Percentiles rank a stretch among this genome's conserved stretches.
Evolutionary conservation across 2,797 vertebrate species (phyloP).

Genomic region (Acipenser oxyrinchus): DNA sequence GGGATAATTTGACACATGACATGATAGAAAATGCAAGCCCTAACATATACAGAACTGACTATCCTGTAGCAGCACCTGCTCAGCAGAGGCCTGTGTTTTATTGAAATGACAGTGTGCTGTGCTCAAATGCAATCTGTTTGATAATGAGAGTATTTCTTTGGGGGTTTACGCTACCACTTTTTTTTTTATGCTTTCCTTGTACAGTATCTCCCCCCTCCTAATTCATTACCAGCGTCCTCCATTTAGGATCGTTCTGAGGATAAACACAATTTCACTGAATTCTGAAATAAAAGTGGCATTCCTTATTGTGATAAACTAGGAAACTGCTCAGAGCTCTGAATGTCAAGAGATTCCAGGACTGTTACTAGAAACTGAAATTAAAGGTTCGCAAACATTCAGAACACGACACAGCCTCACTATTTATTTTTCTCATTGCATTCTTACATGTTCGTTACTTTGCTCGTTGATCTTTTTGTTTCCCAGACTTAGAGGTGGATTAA

Average conservation of each 20-base stretch:
- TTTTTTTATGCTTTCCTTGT: conserved; percentile 5
- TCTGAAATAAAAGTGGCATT: background rate
- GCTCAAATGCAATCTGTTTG: background rate
- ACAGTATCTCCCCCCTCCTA: background rate
- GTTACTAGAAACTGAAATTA: no score
- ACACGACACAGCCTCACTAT: no score
- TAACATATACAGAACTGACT: background rate
- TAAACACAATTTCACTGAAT: background rate
- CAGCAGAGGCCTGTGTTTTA: no score
- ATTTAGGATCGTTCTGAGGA: background rate
- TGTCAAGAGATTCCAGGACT: conserved; percentile 10
- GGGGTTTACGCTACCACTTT: background rate
- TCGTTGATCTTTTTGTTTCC: no score
- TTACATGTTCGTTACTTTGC: no score
- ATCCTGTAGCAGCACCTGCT: background rate
- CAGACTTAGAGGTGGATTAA: no score
- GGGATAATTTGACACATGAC: no score
- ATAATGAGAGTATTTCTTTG: background rate
- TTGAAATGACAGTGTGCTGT: background rate
- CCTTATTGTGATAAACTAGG: conserved; percentile 10
- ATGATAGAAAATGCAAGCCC: background rate
- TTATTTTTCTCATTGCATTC: no score
- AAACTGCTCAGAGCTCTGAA: background rate
- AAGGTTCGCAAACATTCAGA: no score
- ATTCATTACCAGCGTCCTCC: no score